phyloP scores from a whole-genome alignment of 1,140 invertebrate genomes.

The Apis laboriosa region DNA sequence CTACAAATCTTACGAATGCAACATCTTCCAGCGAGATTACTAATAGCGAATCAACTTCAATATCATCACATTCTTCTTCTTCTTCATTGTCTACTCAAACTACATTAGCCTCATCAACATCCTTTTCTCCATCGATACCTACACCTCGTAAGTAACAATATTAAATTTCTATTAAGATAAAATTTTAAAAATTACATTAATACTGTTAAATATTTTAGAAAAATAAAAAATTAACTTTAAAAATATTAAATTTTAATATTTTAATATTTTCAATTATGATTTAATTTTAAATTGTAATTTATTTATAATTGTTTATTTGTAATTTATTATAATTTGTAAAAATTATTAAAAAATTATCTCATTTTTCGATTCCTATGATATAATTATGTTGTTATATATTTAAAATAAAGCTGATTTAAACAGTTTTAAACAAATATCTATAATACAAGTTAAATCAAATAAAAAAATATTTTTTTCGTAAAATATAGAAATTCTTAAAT shows the following conservation, averaged over 20 bases:
- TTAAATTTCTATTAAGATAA: neutral
- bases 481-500: no score
- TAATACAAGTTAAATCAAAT: neutral
- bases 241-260: neutral
- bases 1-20: slow-evolving; percentile 39
- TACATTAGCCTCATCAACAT: slow-evolving; percentile 7
- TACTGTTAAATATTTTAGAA: neutral
- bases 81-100: neutral
- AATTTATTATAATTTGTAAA: no score
- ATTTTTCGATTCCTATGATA: no score
- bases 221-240: neutral
- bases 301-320: no score
- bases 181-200: neutral
- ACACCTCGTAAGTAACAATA: slow-evolving; percentile 47
- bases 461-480: no score
- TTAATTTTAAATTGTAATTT: neutral
- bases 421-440: no score
- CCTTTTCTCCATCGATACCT: slow-evolving; percentile 35
- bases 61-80: neutral
- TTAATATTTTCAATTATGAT: neutral
- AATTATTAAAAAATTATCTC: no score
- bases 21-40: slow-evolving; percentile 34
- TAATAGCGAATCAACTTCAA: slow-evolving; percentile 40
- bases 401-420: no score
- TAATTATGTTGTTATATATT: no score